phyloP scores from a whole-genome alignment of 92 coral and sea anemone species.

The Epizoanthus illoricatus region DNA sequence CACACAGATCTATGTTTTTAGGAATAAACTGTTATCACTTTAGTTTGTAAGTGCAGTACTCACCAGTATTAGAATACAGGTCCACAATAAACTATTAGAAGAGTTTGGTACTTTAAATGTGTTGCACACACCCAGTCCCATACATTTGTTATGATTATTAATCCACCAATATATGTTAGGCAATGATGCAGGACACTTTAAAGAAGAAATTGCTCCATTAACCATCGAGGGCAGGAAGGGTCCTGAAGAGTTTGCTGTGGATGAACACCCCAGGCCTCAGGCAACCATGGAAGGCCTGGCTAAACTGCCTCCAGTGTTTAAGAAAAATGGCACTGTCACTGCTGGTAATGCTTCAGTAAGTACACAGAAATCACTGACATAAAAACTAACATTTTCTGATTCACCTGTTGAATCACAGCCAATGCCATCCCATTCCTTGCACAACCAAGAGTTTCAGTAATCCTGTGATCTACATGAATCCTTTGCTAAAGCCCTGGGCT shows the following conservation, averaged over 20 bases:
- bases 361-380: background rate
- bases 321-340: constrained; percentile 93
- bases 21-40: too few species aligned
- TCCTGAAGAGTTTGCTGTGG: constrained; percentile 85
- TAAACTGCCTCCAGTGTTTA: constrained; percentile 91
- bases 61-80: too few species aligned
- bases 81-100: too few species aligned
- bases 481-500: too few species aligned
- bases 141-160: background rate
- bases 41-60: too few species aligned
- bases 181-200: constrained; percentile 79
- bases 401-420: background rate
- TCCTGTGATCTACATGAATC: background rate
- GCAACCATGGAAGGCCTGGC: constrained; percentile 69
- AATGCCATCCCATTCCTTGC: background rate
- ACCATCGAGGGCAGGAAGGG: constrained; percentile 90
- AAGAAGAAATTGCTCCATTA: constrained; percentile 87
- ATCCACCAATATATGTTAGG: constrained; percentile 45
- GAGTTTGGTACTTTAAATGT: too few species aligned
- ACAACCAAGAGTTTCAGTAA: background rate
- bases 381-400: background rate
- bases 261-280: constrained; percentile 92
- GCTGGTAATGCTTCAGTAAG: constrained; percentile 98
- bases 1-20: background rate
- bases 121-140: background rate